These are phyloP conservation scores for Digitonthophagus gazella DNA, from an alignment of 2,888 invertebrate genomes.

Conservation along the genomic window DNA sequence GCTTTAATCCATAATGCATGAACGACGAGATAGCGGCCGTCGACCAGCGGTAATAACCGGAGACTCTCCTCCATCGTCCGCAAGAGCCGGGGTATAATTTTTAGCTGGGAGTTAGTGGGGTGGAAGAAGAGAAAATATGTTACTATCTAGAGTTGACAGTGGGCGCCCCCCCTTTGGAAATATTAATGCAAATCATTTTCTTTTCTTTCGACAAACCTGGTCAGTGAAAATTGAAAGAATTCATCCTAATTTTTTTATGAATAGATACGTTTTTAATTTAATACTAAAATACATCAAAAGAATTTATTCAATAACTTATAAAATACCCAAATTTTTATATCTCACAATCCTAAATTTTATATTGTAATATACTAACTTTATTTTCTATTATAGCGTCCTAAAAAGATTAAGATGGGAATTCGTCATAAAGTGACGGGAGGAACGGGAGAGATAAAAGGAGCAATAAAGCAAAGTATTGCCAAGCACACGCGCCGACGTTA, in stretches of 20 bases:
- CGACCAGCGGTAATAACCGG: constrained; percentile 43
- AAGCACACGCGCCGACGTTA: constrained; percentile 48
- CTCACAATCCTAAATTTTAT: too few relatives aligned
- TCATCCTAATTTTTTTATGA: too few relatives aligned
- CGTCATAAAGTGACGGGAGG: neutral
- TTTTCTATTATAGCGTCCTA: too few relatives aligned
- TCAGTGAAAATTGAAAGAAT: constrained; percentile 7
- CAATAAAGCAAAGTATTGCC: constrained; percentile 50
- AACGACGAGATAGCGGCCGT: constrained; percentile 29
- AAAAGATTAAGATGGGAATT: neutral
- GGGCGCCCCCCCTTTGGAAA: neutral
- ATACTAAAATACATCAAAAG: too few relatives aligned
- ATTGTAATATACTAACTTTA: too few relatives aligned
- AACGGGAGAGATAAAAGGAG: constrained; percentile 25
- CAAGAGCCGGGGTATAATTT: constrained; percentile 48
- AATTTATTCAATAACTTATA: too few relatives aligned
- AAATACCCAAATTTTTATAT: too few relatives aligned
- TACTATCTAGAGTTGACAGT: constrained; percentile 42
- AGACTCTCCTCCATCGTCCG: constrained; percentile 46
- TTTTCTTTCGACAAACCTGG: too few relatives aligned
- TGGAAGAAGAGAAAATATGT: constrained; percentile 50
- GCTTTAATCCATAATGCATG: neutral
- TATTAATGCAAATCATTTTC: constrained; percentile 16
- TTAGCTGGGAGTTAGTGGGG: constrained; percentile 47
- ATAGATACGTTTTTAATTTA: too few relatives aligned